Evolutionary conservation across 2,888 invertebrate species (phyloP), one percentile per base, ranked within the genome.

Genomic region (Neria commutata): DNA sequence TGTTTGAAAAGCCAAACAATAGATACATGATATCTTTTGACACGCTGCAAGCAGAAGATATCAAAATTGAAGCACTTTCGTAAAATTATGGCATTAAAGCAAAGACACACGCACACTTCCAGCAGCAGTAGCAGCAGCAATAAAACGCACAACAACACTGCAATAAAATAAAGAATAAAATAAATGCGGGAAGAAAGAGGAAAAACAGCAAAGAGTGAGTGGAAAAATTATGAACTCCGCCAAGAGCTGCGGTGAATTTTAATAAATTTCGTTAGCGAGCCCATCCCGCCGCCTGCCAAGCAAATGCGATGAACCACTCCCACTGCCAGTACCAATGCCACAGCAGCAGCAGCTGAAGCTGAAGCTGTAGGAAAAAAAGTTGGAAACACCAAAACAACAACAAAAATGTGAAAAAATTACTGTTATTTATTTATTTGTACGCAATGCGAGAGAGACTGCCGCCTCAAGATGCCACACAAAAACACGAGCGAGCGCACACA

Each of bases 201-300:
- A 48, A 48, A 25, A 17, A 48, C 25, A 69, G 70, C 55, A 70
- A 71, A 72, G 72, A 68, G 73, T 69, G 70, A 71, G 71, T 68
- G 53, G 68, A 69, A 61, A 65, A 75, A 73, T 72, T 77, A 77
- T 77, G 77, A 77, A 77, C 77, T 77, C 68, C 66, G 67, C 67
- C 68, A 67, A 70, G 70, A 62, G 75, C 72, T 76, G 77, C 68
- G 73, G 67, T 74, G 77, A 76, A 77, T 77, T 75, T 77, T 76
- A 77, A 77, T 76, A 76, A 74, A 72, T 72, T 67, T 72, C 62
- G 64, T 63, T 11, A 45, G 51, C 48, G 14, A 37, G n/a, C 11
- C n/a, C 37, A 37, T 14, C 42, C 42, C 42, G 21, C 8, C 5
- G 5, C 42, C 17, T 19, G 14, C 19, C 42, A 17, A 42, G 14